A percentile compares a stretch with the other conserved stretches of the same genome.
These are phyloP conservation scores for Toxotes jaculatrix DNA, from an alignment of 2,113 vertebrate genomes.

Conservation along the genomic window DNA sequence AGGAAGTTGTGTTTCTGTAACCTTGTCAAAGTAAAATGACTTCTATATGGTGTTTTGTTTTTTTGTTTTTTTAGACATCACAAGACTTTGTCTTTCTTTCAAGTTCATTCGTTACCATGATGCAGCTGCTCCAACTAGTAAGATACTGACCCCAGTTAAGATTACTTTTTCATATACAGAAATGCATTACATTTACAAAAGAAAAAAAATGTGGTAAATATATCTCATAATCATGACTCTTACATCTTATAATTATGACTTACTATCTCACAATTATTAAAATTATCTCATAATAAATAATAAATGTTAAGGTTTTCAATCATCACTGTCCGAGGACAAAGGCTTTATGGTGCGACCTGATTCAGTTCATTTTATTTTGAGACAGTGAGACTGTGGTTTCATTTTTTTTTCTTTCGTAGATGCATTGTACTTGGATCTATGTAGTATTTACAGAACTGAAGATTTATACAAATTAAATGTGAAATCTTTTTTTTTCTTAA, in stretches of 20 bases:
- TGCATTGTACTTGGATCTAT: no score
- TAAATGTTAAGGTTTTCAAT: background rate
- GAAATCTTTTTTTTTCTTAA: no score
- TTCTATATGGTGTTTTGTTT: background rate
- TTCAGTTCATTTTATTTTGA: background rate
- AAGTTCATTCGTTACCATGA: background rate
- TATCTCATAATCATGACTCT: no score
- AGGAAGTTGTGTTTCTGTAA: slow-evolving; percentile 31
- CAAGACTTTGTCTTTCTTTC: background rate
- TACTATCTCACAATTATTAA: no score
- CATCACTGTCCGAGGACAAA: background rate
- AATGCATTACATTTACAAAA: no score
- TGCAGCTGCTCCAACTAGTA: background rate
- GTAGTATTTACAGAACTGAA: no score
- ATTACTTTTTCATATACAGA: no score
- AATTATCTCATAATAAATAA: background rate
- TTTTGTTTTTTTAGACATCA: background rate
- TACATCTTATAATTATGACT: no score
- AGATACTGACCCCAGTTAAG: background rate
- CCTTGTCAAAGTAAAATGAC: slow-evolving; percentile 6
- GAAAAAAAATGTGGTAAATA: no score
- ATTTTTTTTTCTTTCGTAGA: no score
- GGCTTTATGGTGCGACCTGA: background rate
- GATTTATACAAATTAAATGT: no score
- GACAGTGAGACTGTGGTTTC: background rate